Conservation (phyloP, 2,797 vertebrate species). For the Aratinga solstitialis region DNA sequence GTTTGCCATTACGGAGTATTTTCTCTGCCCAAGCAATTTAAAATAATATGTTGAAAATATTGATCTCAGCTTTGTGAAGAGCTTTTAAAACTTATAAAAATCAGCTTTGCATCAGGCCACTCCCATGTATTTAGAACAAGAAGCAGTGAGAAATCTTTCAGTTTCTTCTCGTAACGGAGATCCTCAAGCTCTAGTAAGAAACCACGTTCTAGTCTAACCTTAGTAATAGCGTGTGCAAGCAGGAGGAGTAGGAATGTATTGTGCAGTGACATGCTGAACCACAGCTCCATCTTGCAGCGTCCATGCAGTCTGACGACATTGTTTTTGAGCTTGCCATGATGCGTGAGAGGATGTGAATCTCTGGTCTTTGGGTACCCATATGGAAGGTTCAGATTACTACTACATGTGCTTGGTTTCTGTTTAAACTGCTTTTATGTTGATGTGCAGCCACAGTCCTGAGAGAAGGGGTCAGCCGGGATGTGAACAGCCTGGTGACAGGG, state of each 20-base stretch:
- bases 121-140: neutral
- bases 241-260: rapidly evolving
- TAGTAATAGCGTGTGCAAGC: rapidly evolving
- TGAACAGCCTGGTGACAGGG: neutral
- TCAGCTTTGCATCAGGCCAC: neutral
- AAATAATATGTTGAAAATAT: neutral
- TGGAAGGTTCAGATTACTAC: rapidly evolving
- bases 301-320: rapidly evolving
- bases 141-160: neutral
- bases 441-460: neutral
- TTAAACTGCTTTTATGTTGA: neutral
- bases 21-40: neutral
- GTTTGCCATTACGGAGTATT: neutral
- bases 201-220: rapidly evolving
- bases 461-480: rapidly evolving
- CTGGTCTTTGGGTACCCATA: rapidly evolving
- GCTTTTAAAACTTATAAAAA: neutral
- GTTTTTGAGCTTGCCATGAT: neutral
- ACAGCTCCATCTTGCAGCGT: neutral
- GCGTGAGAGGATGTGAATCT: neutral
- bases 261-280: neutral
- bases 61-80: neutral
- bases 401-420: rapidly evolving
- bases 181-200: neutral
- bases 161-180: rapidly evolving